These are phyloP conservation scores for Loriculus beryllinus DNA, from an alignment of 2,797 vertebrate species.

Conservation along the genomic window DNA sequence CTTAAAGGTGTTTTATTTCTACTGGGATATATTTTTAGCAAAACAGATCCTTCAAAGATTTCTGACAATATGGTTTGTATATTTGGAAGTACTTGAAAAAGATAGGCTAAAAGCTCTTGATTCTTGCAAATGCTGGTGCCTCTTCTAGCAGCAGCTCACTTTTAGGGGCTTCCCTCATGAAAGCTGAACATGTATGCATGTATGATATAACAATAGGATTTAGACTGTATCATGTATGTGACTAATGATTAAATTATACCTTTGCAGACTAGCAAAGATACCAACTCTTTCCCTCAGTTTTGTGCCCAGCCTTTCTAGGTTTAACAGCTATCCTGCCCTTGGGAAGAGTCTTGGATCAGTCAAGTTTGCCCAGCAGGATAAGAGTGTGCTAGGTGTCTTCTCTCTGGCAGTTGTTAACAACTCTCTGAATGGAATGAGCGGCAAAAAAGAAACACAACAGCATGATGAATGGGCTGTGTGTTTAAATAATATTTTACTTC, in stretches of 20 bases:
- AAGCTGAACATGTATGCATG: background rate
- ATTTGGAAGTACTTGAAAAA: background rate
- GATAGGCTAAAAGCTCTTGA: background rate
- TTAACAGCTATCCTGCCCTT: background rate
- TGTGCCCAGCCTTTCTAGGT: background rate
- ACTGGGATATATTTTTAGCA: background rate
- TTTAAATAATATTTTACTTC: background rate
- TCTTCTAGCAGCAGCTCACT: background rate
- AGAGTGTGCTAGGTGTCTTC: background rate
- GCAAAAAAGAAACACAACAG: background rate
- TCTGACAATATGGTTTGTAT: background rate
- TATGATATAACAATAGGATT: background rate
- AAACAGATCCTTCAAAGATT: background rate
- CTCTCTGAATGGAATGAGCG: background rate
- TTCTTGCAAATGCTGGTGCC: background rate
- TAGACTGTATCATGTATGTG: background rate
- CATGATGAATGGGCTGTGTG: background rate
- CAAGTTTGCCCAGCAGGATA: fast-evolving
- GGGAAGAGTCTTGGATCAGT: background rate
- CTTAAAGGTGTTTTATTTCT: background rate
- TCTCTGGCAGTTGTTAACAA: background rate
- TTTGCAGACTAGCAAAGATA: background rate
- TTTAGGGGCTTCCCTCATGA: background rate
- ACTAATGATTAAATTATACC: background rate
- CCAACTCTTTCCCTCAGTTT: background rate